Percentiles rank a stretch among this genome's conserved stretches.
Evolutionary conservation across 35 echinoderm and acorn worm genomes (phyloP).

Genomic region (Lytechinus variegatus): DNA sequence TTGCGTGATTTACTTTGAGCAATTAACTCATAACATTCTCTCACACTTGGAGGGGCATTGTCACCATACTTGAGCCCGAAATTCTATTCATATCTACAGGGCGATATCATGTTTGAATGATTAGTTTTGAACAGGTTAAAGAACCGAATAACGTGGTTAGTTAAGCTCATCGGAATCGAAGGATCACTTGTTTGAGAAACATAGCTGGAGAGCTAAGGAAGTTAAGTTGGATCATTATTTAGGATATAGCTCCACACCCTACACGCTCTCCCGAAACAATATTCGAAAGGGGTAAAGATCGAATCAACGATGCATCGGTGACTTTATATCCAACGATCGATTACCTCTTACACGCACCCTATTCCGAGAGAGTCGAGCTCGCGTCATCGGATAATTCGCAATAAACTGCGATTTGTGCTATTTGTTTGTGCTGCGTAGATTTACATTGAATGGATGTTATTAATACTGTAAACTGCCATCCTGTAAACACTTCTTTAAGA

Average conservation of each 20-base stretch:
- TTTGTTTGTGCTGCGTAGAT: not conserved
- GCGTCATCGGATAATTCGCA: not conserved
- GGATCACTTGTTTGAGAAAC: not conserved
- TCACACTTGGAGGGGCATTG: not conserved
- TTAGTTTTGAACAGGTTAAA: not conserved
- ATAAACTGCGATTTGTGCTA: not conserved
- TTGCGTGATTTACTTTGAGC: not conserved
- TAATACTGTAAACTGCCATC: not conserved
- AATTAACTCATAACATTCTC: not conserved
- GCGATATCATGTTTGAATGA: not conserved
- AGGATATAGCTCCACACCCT: slow-evolving; percentile 1
- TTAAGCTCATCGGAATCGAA: not conserved
- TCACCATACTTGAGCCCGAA: not conserved
- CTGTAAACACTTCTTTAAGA: not conserved
- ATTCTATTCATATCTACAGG: not conserved
- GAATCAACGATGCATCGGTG: not conserved
- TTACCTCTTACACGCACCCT: not conserved
- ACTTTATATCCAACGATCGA: not conserved
- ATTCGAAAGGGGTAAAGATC: not conserved
- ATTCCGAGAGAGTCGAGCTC: not conserved
- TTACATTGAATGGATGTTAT: not conserved
- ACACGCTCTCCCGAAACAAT: not conserved
- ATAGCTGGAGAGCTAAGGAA: not conserved
- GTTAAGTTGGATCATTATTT: not conserved
- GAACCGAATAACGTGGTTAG: not conserved